Evolutionary conservation across 2,888 invertebrate genomes (phyloP), one percentile per base, ranked within the genome.

Genomic region (Entomobrya proxima): DNA sequence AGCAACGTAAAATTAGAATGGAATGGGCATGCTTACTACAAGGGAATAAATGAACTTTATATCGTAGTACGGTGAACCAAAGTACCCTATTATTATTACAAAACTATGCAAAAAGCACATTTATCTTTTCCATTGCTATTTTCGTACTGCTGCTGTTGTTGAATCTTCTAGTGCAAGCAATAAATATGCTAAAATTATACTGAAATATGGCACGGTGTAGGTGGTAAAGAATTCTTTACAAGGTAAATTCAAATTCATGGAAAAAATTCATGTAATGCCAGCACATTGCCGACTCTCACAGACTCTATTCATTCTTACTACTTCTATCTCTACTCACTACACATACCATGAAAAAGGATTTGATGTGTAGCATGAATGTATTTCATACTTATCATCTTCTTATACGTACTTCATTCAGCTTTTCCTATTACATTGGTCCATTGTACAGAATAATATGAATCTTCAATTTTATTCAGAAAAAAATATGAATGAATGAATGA

Each of bases 101-200:
- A 67, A 40, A 21, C 27, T 69, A 44, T 40, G 69, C 15, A 69
- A 27, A 40, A 67, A 40, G 18, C 69, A 64, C 64, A 69, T 44
- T 69, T 40, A 44, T 44, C 24, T 24, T 69, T 15, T 37, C 30
- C 24, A 9, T 24, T 64, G 27, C 64, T 78, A 78, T 47, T 58
- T 77, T 37, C n/a, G 76, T 58, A 24, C 27, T 61, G 61, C 27
- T 69, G 37, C n/a, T 67, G 64, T 64, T 64, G 32, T 35, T 32
- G 64, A 61, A 61, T 37, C 67, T 35, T n/a, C 35, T 32, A 13
- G 1, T 69, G 61, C 35, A 18, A 18, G 44, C 64, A 47, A 78
- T 78, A 78, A 78, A 61, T 78, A 78, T 78, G 77, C 77, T 37
- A 52, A 76, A 76, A 76, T 76, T 76, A 76, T 37, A 35, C 77